Evolutionary conservation across 2,113 vertebrate genomes (phyloP), one percentile per base, ranked within the genome.

Genomic region (Aplodontia rufa): DNA sequence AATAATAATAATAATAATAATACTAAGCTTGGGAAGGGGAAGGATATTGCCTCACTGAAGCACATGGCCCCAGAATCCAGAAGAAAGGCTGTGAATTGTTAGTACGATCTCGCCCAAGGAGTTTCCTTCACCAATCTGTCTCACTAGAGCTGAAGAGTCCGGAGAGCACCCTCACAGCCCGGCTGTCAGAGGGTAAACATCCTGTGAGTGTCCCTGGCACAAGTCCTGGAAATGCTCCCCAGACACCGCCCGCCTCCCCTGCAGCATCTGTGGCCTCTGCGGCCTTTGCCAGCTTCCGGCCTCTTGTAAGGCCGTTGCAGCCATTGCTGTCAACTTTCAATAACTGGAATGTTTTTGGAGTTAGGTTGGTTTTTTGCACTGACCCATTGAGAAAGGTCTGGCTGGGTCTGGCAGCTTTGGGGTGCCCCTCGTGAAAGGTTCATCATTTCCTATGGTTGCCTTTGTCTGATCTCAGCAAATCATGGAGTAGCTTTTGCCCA

Each of bases 131-230:
- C 93, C 95, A 81, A 76, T 97, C 87, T 97, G 94, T 97, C 97
- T 98, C 97, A 96, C 96, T 96, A 92, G 95, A 97, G 76, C 80
- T 96, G 90, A 93, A 96, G 97, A 71, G 94, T 80, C 93, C 30
- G 47, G 80, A 97, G 96, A 92, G 94, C 86, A 6, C 94, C 89
- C 96, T 96, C 94, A 78, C 93, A 92, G 71, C 97, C 89, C 97
- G 58, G 13, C 95, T 53, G n/a, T 92, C 87, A n/a, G 72, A 96
- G 95, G 96, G 97, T 97, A 95, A 97, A 96, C 97, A 97, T 92
- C 89, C 97, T 79, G 86, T 92, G 97, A 96, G 93, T 96, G 93
- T 87, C 96, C 91, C 95, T 97, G 97, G 97, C 96, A 82, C 83
- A 42, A n/a, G 74, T 94, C 97, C 94, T 93, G 72, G 86, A 89